Conservation (phyloP, 2,113 vertebrate genomes). For the Campylorhamphus procurvoides region DNA sequence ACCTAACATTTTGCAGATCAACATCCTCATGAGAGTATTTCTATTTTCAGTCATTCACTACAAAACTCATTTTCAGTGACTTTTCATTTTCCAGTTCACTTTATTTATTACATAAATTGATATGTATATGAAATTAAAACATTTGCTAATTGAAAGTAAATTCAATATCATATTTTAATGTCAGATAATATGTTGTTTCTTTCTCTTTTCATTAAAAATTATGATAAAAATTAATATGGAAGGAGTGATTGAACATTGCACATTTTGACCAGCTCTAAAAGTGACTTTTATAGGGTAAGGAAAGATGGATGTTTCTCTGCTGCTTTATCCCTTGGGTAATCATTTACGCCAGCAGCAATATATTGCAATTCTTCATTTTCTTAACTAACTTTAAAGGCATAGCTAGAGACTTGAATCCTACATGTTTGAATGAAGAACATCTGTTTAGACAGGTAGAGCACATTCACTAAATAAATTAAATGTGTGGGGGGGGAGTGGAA, state of each 20-base stretch:
- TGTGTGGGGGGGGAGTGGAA: not conserved
- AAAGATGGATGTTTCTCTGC: slow-evolving; percentile 13
- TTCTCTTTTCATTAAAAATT: slow-evolving; percentile 12
- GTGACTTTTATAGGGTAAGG: not conserved
- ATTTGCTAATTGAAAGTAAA: not conserved
- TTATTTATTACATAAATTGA: slow-evolving; percentile 33
- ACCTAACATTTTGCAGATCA: slow-evolving; percentile 33
- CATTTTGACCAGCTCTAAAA: slow-evolving; percentile 14
- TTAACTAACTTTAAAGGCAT: not conserved
- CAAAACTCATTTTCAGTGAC: slow-evolving; percentile 11
- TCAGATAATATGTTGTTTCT: not conserved
- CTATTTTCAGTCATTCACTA: slow-evolving; percentile 34
- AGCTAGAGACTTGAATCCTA: not conserved
- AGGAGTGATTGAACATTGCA: not conserved
- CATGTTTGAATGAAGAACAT: not conserved
- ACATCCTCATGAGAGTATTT: slow-evolving; percentile 21
- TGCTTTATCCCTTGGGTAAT: not conserved
- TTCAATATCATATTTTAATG: not conserved
- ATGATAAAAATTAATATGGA: not conserved
- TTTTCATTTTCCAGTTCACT: slow-evolving; percentile 32
- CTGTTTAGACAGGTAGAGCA: slow-evolving; percentile 14
- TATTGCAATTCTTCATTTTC: slow-evolving; percentile 30
- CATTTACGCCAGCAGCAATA: not conserved
- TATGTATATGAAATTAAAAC: not conserved
- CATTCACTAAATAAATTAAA: not conserved